Percentiles rank a stretch among this genome's conserved stretches.
Evolutionary conservation across 2,113 vertebrate genomes (phyloP).

Genomic region (Chiloscyllium plagiosum): DNA sequence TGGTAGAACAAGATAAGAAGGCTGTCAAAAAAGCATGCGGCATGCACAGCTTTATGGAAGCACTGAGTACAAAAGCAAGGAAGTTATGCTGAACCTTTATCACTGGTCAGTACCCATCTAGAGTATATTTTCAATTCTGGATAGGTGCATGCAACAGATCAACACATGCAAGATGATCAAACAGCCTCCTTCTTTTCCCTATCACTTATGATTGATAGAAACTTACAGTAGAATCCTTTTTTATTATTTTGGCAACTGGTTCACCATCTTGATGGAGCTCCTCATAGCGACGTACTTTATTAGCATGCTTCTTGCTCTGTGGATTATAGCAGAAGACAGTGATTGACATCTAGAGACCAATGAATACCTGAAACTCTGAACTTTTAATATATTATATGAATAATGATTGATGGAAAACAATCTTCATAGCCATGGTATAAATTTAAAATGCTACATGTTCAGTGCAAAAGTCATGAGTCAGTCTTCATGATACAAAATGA

Average conservation of each 20-base stretch:
- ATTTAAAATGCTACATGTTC: background rate
- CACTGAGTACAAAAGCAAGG: background rate
- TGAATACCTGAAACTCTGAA: background rate
- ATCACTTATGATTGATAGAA: background rate
- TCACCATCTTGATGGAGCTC: constrained; percentile 68
- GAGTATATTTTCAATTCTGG: background rate
- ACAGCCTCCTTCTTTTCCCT: background rate
- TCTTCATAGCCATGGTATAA: background rate
- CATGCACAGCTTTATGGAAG: background rate
- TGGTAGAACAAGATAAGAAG: background rate
- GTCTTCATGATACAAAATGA: background rate
- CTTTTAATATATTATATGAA: background rate
- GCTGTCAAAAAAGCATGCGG: background rate
- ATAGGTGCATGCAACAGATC: background rate
- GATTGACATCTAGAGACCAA: background rate
- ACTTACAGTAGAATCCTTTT: constrained; percentile 27
- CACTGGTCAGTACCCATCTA: background rate
- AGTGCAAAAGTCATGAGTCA: background rate
- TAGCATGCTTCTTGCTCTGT: constrained; percentile 96
- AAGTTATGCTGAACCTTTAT: background rate
- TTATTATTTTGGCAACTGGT: constrained; percentile 35
- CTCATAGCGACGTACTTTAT: constrained; percentile 85
- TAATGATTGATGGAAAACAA: background rate
- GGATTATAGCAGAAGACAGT: background rate
- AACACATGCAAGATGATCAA: background rate